phyloP scores from a whole-genome alignment of 2,797 vertebrate species.

The Chelon labrosus region DNA sequence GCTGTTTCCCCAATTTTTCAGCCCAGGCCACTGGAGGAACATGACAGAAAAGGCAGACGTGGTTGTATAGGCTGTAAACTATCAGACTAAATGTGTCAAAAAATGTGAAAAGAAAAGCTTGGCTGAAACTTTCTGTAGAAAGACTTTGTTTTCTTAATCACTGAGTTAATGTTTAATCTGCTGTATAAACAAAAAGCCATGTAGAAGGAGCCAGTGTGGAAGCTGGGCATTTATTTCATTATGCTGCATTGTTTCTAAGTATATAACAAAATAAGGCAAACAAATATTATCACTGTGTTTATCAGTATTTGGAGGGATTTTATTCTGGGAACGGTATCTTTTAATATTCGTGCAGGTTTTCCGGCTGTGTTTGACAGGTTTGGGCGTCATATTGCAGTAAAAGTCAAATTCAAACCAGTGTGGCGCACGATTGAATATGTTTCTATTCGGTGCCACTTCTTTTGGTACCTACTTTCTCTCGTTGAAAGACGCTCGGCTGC shows the following conservation, averaged over 20 bases:
- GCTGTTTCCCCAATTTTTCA: constrained; percentile 67
- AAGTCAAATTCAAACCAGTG: not conserved
- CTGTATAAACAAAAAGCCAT: not conserved
- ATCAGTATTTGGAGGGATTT: too few species aligned
- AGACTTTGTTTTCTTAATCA: not conserved
- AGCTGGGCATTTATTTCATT: too few species aligned
- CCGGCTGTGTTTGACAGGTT: too few species aligned
- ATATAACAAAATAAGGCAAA: not conserved
- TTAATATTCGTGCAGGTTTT: too few species aligned
- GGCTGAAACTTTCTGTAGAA: not conserved
- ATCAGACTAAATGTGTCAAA: too few species aligned
- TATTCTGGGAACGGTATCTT: too few species aligned
- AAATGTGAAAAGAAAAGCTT: not conserved
- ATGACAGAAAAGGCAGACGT: not conserved
- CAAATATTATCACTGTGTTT: not conserved
- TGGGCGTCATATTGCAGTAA: too few species aligned
- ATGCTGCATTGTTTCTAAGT: too few species aligned
- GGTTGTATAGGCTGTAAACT: too few species aligned
- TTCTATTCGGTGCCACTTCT: not conserved
- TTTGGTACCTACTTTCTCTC: constrained; percentile 2
- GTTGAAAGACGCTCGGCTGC: fast-evolving
- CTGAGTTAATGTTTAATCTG: not conserved
- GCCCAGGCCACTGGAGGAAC: constrained; percentile 63
- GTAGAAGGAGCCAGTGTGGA: too few species aligned
- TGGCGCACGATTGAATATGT: not conserved